These are phyloP conservation scores for Camelus bactrianus DNA, from an alignment of 2,113 vertebrate genomes.

Conservation along the genomic window DNA sequence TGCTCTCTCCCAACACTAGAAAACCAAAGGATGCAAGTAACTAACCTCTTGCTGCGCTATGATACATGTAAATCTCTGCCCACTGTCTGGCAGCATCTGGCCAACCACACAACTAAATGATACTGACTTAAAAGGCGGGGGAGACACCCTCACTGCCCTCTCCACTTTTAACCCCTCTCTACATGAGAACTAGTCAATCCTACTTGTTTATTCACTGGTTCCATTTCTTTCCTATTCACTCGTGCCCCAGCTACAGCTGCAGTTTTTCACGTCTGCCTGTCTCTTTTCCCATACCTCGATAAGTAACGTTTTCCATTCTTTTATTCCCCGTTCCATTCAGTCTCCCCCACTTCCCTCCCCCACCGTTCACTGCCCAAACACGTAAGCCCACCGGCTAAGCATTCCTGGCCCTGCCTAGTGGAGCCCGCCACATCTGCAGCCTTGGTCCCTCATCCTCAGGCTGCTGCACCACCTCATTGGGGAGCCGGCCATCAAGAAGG, in stretches of 20 bases:
- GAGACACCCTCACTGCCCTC: neutral
- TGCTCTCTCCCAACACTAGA: slow-evolving; percentile 56
- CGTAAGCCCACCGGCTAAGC: slow-evolving; percentile 63
- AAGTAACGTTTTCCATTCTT: slow-evolving; percentile 62
- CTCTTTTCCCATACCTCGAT: slow-evolving; percentile 37
- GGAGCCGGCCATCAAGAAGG: slow-evolving; percentile 80
- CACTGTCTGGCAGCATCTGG: slow-evolving; percentile 55
- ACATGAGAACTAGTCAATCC: slow-evolving; percentile 10
- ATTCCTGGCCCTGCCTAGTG: slow-evolving; percentile 79
- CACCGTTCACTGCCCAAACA: slow-evolving; percentile 42
- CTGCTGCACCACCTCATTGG: slow-evolving; percentile 68
- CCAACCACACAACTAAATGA: slow-evolving; percentile 58
- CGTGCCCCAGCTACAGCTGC: slow-evolving; percentile 36
- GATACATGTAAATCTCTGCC: slow-evolving; percentile 46
- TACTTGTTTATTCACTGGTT: slow-evolving; percentile 34
- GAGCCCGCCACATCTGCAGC: slow-evolving; percentile 79
- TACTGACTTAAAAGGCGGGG: neutral
- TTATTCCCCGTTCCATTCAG: neutral
- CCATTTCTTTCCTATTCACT: slow-evolving; percentile 72
- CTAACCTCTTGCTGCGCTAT: slow-evolving; percentile 13
- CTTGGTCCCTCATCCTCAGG: slow-evolving; percentile 79
- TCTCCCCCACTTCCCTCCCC: neutral
- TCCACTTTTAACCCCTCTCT: neutral
- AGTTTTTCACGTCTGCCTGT: slow-evolving; percentile 69
- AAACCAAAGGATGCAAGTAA: slow-evolving; percentile 56